Evolutionary conservation across 2,888 invertebrate species (phyloP), one percentile per base, ranked within the genome.

Genomic region (Crossocerus cetratus): DNA sequence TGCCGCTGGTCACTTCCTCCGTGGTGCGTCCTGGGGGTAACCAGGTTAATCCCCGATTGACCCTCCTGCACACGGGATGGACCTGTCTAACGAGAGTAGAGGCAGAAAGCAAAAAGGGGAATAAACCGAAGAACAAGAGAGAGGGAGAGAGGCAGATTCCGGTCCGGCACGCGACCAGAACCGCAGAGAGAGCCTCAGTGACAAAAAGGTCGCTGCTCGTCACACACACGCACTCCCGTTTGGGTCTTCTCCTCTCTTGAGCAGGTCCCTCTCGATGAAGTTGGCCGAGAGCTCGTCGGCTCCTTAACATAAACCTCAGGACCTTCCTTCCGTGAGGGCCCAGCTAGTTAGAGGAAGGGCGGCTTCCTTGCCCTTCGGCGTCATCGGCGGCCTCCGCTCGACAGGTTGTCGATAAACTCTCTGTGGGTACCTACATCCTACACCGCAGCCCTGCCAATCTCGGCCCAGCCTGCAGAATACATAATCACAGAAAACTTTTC

Each of bases 21-120:
- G 81, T 86, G 71, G 67, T 66, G 67, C 77, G 64, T 21, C 64
- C 72, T 64, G 75, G 81, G 81, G 82, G 84, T 83, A 84, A 88
- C 84, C 87, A 88, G 88, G 89, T 89, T 88, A 88, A 88, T 88
- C 86, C 87, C 80, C 83, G 85, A 85, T 86, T 88, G 87, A 88
- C 88, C 89, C 86, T 83, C 78, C 77, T 76, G 72, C 78, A 62
- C 73, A 78, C 84, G 83, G 86, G 83, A 84, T 80, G 77, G 77
- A 83, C 84, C 83, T 82, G 78, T 76, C 76, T 74, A 76, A 54
- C 64, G 61, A 64, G 67, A 63, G 72, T 54, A 22, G 69, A 66
- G 32, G 32, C 32, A 32, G 32, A 32, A 32, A 32, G 32, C 32
- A 72, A 67, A 65, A 65, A 45, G 72, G 69, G 67, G 73, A 61